Percentiles rank a stretch among this genome's conserved stretches.
Conservation (phyloP, 1,140 invertebrate species). For the Colletes gigas region DNA sequence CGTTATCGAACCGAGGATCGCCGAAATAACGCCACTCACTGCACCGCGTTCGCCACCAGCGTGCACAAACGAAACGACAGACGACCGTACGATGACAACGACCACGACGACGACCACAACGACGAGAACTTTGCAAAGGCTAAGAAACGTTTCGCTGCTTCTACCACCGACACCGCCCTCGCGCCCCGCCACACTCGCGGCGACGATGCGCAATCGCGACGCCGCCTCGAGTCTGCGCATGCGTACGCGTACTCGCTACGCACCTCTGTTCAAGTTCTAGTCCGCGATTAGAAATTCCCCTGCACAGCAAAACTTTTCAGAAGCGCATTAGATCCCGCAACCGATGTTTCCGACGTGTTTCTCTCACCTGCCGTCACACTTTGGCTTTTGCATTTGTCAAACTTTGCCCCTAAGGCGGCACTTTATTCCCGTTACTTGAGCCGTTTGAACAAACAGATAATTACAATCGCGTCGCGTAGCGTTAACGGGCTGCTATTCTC, state of each 20-base stretch:
- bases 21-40: slow-evolving; percentile 25
- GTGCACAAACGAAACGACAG: slow-evolving; percentile 42
- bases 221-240: slow-evolving; percentile 55
- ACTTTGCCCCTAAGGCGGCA: not conserved
- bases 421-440: not conserved
- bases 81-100: slow-evolving; percentile 34
- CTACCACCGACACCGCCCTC: slow-evolving; percentile 73
- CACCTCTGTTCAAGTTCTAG: slow-evolving; percentile 25
- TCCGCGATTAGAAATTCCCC: slow-evolving; percentile 53
- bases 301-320: slow-evolving; percentile 32
- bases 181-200: slow-evolving; percentile 54
- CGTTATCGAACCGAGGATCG: slow-evolving; percentile 15
- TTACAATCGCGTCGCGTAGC: not conserved
- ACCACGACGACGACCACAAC: slow-evolving; percentile 43
- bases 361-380: slow-evolving; percentile 16
- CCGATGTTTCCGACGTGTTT: slow-evolving; percentile 29
- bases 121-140: slow-evolving; percentile 23
- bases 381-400: not conserved
- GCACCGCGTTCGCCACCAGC: slow-evolving; percentile 19
- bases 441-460: not conserved
- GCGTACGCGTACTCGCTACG: slow-evolving; percentile 10
- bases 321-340: slow-evolving; percentile 25
- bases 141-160: slow-evolving; percentile 55
- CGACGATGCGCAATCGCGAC: slow-evolving; percentile 64
- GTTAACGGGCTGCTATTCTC: no score